These are phyloP conservation scores for Lepisosteus oculatus DNA, from an alignment of 2,113 vertebrate species.

Conservation along the genomic window DNA sequence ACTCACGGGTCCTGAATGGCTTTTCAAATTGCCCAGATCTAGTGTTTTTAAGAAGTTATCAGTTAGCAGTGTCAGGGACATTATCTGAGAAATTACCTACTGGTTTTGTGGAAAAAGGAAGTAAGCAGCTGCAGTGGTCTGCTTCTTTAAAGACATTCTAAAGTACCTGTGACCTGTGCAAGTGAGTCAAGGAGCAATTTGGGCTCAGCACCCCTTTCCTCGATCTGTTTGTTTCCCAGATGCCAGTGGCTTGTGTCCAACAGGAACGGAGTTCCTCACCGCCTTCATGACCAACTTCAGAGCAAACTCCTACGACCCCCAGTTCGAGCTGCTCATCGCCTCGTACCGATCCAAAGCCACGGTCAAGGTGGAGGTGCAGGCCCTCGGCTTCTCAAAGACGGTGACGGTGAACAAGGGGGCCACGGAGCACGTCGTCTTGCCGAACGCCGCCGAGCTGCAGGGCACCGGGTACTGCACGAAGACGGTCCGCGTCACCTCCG, in stretches of 20 bases:
- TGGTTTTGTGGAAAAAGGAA: too few relatives aligned
- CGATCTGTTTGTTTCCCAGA: conserved; percentile 9
- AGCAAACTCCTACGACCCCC: neutral
- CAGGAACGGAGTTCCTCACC: conserved; percentile 41
- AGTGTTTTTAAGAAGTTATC: too few relatives aligned
- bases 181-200: too few relatives aligned
- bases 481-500: conserved; percentile 32
- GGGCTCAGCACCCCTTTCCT: too few relatives aligned
- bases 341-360: conserved; percentile 23
- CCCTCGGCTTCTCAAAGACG: conserved; percentile 7
- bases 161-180: too few relatives aligned
- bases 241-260: conserved; percentile 28
- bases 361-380: conserved; percentile 27
- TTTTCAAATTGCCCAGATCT: too few relatives aligned
- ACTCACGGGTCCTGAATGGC: too few relatives aligned
- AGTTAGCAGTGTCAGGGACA: too few relatives aligned
- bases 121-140: too few relatives aligned
- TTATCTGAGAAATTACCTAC: too few relatives aligned
- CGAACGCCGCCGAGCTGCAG: conserved; percentile 11
- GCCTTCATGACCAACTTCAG: conserved; percentile 35
- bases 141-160: too few relatives aligned
- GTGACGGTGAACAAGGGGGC: conserved; percentile 10
- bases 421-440: conserved; percentile 28
- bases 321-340: conserved; percentile 30
- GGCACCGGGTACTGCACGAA: conserved; percentile 10